phyloP scores from a whole-genome alignment of 2,797 vertebrate species.

The Hirundo rustica region DNA sequence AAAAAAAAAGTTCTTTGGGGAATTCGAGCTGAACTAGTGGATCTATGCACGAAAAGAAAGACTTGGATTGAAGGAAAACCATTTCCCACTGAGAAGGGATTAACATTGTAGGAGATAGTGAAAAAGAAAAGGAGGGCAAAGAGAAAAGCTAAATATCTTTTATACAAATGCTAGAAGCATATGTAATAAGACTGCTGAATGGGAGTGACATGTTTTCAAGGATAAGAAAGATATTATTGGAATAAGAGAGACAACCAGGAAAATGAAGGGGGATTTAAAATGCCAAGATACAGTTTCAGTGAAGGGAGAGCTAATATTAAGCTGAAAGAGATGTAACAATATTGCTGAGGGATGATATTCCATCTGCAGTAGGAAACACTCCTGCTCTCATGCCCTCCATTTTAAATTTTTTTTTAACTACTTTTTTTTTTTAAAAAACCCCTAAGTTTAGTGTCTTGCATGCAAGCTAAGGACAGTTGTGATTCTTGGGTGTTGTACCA shows the following conservation, averaged over 20 bases:
- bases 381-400: not conserved
- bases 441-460: not conserved
- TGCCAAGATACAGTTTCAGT: conserved; percentile 64
- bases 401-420: not conserved
- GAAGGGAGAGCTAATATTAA: conserved; percentile 63
- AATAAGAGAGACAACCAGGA: conserved; percentile 68
- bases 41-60: conserved; percentile 38
- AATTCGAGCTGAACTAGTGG: conserved; percentile 33
- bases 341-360: conserved; percentile 57
- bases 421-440: not conserved
- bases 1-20: conserved; percentile 21
- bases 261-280: conserved; percentile 74
- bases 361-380: not conserved
- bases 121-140: conserved; percentile 69
- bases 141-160: conserved; percentile 72
- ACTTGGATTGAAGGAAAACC: conserved; percentile 60
- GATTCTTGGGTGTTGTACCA: not conserved
- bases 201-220: conserved; percentile 69
- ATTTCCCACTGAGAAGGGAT: conserved; percentile 70
- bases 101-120: conserved; percentile 67
- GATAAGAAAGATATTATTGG: conserved; percentile 69
- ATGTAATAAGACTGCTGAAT: conserved; percentile 69
- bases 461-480: not conserved
- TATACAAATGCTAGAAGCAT: conserved; percentile 68
- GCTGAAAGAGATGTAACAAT: conserved; percentile 56